Conservation (phyloP, 2,888 invertebrate genomes). For the Metacarcinus magister region DNA sequence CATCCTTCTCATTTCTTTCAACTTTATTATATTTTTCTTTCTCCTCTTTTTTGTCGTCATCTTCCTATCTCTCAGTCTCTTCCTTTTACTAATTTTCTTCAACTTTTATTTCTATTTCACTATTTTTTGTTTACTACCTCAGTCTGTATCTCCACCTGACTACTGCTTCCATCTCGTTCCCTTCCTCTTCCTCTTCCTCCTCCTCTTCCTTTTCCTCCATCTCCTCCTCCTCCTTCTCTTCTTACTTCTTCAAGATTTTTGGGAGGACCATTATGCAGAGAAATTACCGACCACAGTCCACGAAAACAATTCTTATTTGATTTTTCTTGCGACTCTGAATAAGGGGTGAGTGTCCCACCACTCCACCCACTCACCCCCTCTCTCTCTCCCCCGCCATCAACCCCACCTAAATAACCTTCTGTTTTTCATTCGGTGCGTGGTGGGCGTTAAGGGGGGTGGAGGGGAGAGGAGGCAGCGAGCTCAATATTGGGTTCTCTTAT, state of each 20-base stretch:
- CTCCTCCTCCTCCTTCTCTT: background rate
- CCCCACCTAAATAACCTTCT: too few relatives aligned
- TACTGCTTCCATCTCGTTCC: background rate
- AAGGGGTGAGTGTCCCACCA: background rate
- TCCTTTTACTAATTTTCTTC: too few relatives aligned
- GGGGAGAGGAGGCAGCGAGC: background rate
- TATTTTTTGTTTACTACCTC: background rate
- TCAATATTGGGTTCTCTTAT: background rate
- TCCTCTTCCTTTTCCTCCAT: background rate
- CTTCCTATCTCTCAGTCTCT: too few relatives aligned
- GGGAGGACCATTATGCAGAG: background rate
- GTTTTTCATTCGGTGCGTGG: too few relatives aligned
- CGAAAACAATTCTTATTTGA: conserved; percentile 41
- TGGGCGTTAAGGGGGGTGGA: background rate
- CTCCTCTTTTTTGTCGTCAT: too few relatives aligned
- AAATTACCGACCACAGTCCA: background rate
- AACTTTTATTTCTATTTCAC: too few relatives aligned
- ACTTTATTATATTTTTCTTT: background rate
- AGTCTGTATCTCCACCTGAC: background rate
- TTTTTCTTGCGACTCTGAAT: background rate
- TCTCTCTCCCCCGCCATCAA: too few relatives aligned
- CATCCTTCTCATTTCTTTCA: background rate
- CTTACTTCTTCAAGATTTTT: conserved; percentile 5
- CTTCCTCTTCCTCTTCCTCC: background rate
- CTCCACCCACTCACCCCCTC: background rate